Evolutionary conservation across 2,888 invertebrate species (phyloP).

Genomic region (Folsomia manolachei): DNA sequence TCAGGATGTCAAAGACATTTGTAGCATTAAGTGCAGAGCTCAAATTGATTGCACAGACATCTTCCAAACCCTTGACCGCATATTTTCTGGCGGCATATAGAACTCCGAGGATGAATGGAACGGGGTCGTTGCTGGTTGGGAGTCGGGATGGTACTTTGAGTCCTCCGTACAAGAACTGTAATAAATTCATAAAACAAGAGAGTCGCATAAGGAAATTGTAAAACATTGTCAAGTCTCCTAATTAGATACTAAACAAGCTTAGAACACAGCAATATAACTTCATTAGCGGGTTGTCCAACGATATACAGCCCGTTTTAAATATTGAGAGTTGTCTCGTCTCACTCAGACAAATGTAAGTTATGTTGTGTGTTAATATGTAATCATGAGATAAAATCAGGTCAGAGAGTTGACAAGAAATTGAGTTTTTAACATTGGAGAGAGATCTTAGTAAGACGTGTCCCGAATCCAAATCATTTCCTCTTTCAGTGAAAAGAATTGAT

Average conservation of each 20-base stretch:
- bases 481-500: background rate
- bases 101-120: conserved; percentile 31
- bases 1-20: conserved; percentile 44
- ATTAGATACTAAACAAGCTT: too few relatives aligned
- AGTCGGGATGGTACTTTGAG: background rate
- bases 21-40: conserved; percentile 37
- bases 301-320: too few relatives aligned
- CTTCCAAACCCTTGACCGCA: conserved; percentile 40
- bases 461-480: background rate
- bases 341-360: background rate
- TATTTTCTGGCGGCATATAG: conserved; percentile 45
- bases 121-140: conserved; percentile 27
- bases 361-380: background rate
- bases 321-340: too few relatives aligned
- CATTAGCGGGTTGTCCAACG: background rate
- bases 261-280: background rate
- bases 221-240: background rate
- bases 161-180: conserved; percentile 38
- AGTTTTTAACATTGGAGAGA: background rate
- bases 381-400: background rate
- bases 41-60: conserved; percentile 39
- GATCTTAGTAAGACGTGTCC: background rate
- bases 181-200: too few relatives aligned
- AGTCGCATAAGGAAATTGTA: too few relatives aligned
- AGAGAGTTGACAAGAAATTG: conserved; percentile 8